Conservation (phyloP, 2,797 vertebrate species). For the Mallotus villosus region DNA sequence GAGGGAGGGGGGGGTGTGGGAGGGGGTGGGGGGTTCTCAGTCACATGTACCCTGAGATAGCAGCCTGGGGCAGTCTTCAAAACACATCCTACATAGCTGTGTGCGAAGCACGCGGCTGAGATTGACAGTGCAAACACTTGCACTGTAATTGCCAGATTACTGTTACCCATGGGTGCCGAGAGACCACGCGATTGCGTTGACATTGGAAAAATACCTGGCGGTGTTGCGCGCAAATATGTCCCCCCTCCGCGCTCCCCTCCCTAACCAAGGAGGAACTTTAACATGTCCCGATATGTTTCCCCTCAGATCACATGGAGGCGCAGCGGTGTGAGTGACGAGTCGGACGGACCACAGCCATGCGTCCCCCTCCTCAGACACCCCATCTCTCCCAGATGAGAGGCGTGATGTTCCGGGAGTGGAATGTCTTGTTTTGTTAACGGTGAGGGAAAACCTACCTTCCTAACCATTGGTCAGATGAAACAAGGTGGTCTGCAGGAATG, state of each 20-base stretch:
- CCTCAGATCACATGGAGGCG: too few species aligned
- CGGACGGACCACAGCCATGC: too few species aligned
- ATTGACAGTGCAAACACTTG: not conserved
- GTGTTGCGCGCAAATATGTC: constrained; percentile 2
- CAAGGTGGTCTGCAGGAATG: not conserved
- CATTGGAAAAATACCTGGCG: not conserved
- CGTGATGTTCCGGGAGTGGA: not conserved
- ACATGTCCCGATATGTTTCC: not conserved
- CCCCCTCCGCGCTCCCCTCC: not conserved
- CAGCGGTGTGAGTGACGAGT: too few species aligned
- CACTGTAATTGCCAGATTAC: not conserved
- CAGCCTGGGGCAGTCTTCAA: not conserved
- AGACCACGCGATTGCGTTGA: not conserved
- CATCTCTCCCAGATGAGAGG: not conserved
- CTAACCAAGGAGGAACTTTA: too few species aligned
- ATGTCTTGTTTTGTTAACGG: constrained; percentile 2
- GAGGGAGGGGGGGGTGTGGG: not conserved
- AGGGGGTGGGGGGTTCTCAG: not conserved
- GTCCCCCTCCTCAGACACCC: not conserved
- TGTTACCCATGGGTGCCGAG: not conserved
- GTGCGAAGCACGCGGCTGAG: too few species aligned
- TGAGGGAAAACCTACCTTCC: constrained; percentile 2
- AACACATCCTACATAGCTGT: not conserved
- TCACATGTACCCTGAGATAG: not conserved
- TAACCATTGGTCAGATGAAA: constrained; percentile 5